phyloP scores from a whole-genome alignment of 2,888 invertebrate genomes.

The Epiperipatus broadwayi region DNA sequence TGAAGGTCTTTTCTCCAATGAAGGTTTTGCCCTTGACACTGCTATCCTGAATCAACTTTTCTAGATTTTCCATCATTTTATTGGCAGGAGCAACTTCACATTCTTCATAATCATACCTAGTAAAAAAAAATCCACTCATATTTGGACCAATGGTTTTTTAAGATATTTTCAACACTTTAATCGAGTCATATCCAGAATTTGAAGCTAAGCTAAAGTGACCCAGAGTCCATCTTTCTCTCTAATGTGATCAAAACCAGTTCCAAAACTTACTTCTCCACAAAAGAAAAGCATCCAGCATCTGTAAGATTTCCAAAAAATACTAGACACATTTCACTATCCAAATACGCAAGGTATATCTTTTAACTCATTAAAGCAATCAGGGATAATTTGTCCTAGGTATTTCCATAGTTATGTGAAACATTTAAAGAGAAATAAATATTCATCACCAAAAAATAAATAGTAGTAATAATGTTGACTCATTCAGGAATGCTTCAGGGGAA shows the following conservation, averaged over 20 bases:
- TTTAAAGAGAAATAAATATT: no score
- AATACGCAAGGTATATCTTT: no score
- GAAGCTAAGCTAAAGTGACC: slow-evolving; percentile 93
- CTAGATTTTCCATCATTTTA: slow-evolving; percentile 67
- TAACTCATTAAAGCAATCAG: no score
- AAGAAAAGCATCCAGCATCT: slow-evolving; percentile 79
- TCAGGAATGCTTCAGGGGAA: no score
- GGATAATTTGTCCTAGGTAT: no score
- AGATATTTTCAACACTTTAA: slow-evolving; percentile 59
- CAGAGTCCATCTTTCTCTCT: slow-evolving; percentile 97
- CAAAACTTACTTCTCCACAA: slow-evolving; percentile 98
- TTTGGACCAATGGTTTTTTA: slow-evolving; percentile 65
- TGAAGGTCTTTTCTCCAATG: slow-evolving; percentile 41
- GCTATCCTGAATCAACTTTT: slow-evolving; percentile 42
- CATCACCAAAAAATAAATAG: no score
- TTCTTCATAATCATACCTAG: slow-evolving; percentile 95
- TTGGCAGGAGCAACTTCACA: slow-evolving; percentile 69
- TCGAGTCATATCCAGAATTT: slow-evolving; percentile 53
- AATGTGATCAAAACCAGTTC: slow-evolving; percentile 94
- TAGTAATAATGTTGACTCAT: no score
- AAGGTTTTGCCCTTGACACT: slow-evolving; percentile 30
- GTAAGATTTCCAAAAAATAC: slow-evolving; percentile 96
- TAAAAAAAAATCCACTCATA: slow-evolving; percentile 94
- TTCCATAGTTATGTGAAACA: no score
- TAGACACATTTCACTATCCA: no score